Evolutionary conservation across 2,797 vertebrate genomes (phyloP), one percentile per base, ranked within the genome.

Genomic region (Eremophila alpestris): DNA sequence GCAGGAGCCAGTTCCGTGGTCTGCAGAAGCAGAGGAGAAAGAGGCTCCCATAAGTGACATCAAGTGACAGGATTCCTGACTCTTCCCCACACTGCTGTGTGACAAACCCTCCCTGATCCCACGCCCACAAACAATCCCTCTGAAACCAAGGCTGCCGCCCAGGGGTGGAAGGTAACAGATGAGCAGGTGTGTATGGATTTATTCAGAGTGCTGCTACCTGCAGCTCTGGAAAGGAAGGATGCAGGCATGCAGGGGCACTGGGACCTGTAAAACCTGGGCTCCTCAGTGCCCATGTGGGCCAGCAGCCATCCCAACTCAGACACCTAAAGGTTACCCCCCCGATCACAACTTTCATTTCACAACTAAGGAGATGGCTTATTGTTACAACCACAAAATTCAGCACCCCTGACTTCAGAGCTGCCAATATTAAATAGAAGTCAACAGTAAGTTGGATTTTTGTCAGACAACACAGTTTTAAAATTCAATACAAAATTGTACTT

Each of bases 1-100:
- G 98, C 95, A 99, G 97, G 34, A 99, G 98, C 99, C 99, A 99
- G 97, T 99, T 99, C 55, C 99, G 98, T 36, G 98, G 98, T 76
- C 99, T 99, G 96, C 2, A 65, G 62, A 78, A 84, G 81, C 10
- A 11, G 88, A 84, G 76, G 60, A 62, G 68, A 87, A 69, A 94
- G 45, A 69, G 46, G 82, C 41, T 95, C 60, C 74, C 74, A 0
- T 45, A 76, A 77, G 34, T 2, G 29, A 43, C 49, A 40, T 7
- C 4, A 54, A 36, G 45, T 30, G 38, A 40, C 3, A 3, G 63
- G 22, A 85, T 34, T 48, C 46, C 45, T 20, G 46, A 27, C 59
- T 40, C 51, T 45, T n/a, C 76, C 56, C 41, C 13, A 0, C 13
- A 41, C 0, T 0, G 0, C 64, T 5, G 15, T 15, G 54, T 32